Base-by-base conservation (phyloP, 2,888 invertebrate species). In the Crepidodera aurea region DNA sequence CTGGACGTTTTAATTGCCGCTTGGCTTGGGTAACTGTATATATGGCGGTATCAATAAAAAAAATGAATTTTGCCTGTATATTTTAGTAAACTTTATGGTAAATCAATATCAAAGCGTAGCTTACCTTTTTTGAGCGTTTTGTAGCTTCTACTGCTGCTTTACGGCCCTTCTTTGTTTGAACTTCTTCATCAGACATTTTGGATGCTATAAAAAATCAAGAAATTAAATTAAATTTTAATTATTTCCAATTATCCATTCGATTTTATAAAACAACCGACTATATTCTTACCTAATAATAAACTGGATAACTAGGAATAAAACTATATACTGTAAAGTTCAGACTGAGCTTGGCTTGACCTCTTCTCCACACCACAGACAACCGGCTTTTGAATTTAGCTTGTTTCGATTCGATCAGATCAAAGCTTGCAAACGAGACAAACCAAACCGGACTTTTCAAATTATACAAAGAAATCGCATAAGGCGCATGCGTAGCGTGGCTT, bases 121-220 rank as follows among this genome's bases (percentile, higher is more conserved):
- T 29, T 59, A 66, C 66, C 66, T 63, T 66, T 37, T 63, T 66
- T 18, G 66, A 56, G 15, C 66, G 66, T 59, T 66, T 66, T 3
- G 63, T 64, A 44, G 54, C 50, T 59, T 66, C 63, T 37, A 58
- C 56, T 42, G 63, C 61, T 7, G 59, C 56, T 61, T 66, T 66
- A 53, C 66, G 66, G 8, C 66, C 66, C 42, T 63, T 63, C 42
- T 66, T 66, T 12, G 63, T 63, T 63, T 66, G 60, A 61, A 66
- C 66, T 56, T 66, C 66, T 39, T 66, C 66, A 53, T 66, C 66
- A 50, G 66, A 66, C 66, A 66, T 66, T 55, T 61, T 63, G 39
- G n/a, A 16, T 25, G 1, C 57, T 57, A 25, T 13, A 46, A 54
- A 40, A 2, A 5, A 5, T 19, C 19, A 39, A 51, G 5, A 34